These are phyloP conservation scores for Luperina testacea DNA, from an alignment of 2,888 invertebrate genomes.

Conservation along the genomic window DNA sequence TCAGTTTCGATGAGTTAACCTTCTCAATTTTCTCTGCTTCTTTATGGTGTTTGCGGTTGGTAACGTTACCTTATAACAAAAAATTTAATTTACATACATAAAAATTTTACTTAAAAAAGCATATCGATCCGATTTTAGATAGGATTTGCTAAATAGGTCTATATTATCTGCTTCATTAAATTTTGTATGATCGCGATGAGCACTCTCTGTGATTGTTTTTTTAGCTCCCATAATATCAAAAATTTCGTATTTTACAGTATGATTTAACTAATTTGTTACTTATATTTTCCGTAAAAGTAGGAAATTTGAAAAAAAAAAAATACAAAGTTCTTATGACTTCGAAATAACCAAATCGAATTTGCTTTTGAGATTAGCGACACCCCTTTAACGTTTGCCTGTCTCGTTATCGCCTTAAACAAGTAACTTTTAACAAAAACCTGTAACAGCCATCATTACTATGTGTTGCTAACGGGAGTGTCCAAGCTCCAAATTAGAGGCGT, in stretches of 20 bases:
- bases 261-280: too few species aligned
- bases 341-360: not conserved
- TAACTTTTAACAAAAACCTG: not conserved
- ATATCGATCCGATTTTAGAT: not conserved
- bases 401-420: not conserved
- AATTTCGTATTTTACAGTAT: too few species aligned
- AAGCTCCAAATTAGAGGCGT: not conserved
- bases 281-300: not conserved
- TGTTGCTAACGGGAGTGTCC: constrained; percentile 15
- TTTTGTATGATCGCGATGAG: not conserved
- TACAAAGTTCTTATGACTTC: not conserved
- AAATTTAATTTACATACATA: not conserved
- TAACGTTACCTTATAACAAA: not conserved
- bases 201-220: not conserved
- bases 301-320: too few species aligned
- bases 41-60: not conserved
- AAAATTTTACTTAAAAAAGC: not conserved
- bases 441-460: not conserved
- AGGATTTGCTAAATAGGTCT: not conserved
- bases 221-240: not conserved
- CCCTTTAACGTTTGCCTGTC: not conserved
- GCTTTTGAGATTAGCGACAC: not conserved
- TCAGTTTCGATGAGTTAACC: not conserved
- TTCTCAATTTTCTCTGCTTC: not conserved
- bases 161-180: not conserved